phyloP scores from a whole-genome alignment of 2,113 vertebrate species.

The Campylomormyrus numenius region DNA sequence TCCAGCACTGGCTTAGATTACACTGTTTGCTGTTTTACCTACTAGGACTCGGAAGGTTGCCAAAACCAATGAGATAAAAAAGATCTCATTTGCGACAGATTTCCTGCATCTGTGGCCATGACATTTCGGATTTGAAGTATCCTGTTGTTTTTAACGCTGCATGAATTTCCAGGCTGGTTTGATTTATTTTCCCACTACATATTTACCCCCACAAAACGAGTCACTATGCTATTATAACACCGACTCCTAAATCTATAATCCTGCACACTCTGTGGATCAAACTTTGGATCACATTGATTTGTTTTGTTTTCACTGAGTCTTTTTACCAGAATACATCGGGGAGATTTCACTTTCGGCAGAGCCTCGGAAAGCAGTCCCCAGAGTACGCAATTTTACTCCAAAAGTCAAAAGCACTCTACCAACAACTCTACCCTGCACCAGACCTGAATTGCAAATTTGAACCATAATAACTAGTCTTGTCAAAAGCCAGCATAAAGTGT shows the following conservation, averaged over 20 bases:
- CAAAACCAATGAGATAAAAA: background rate
- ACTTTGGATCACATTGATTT: background rate
- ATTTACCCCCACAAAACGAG: background rate
- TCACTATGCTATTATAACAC: background rate
- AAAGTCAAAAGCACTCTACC: background rate
- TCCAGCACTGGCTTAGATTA: background rate
- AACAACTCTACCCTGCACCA: background rate
- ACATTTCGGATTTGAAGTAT: background rate
- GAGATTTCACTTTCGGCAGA: background rate
- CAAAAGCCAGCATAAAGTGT: background rate
- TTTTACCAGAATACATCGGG: background rate
- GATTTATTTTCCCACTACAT: background rate
- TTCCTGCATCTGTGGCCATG: background rate
- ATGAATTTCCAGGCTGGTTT: background rate
- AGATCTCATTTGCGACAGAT: background rate
- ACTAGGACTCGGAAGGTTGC: background rate
- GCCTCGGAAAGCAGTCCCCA: background rate
- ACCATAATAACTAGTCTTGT: constrained; percentile 2
- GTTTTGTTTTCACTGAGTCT: background rate
- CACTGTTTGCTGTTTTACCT: background rate
- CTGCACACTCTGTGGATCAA: background rate
- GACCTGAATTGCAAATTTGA: background rate
- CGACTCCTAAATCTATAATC: background rate
- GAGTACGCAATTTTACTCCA: background rate
- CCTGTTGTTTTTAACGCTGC: background rate